Evolutionary conservation across 2,113 vertebrate species (phyloP).

Genomic region (Lucifuga dentata): DNA sequence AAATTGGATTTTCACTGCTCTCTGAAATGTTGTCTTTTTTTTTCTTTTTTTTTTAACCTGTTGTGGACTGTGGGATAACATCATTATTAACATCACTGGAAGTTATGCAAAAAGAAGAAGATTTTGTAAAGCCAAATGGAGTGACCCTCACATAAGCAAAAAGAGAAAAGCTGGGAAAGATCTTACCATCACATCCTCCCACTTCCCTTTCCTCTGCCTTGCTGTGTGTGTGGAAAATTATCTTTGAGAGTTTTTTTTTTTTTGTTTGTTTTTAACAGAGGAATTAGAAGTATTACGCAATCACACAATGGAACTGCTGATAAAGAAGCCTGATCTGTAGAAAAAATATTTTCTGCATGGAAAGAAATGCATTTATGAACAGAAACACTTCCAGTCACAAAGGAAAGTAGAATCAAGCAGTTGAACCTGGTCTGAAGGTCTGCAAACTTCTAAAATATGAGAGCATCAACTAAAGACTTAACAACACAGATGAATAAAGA

Average conservation of each 20-base stretch:
- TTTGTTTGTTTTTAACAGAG: slow-evolving; percentile 44
- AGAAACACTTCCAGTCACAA: slow-evolving; percentile 10
- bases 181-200: slow-evolving; percentile 51
- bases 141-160: slow-evolving; percentile 54
- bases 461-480: slow-evolving; percentile 9
- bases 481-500: not conserved
- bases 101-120: not conserved
- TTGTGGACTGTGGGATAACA: slow-evolving; percentile 4
- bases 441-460: too few species aligned
- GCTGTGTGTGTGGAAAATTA: not conserved
- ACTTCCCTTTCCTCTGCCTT: slow-evolving; percentile 52
- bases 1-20: slow-evolving; percentile 10
- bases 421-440: too few species aligned
- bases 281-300: slow-evolving; percentile 35
- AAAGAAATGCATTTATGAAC: slow-evolving; percentile 36
- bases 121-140: slow-evolving; percentile 26
- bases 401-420: slow-evolving; percentile 7
- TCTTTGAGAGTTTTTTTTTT: not conserved
- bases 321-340: slow-evolving; percentile 38
- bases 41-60: slow-evolving; percentile 13
- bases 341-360: slow-evolving; percentile 33
- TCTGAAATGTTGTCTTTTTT: slow-evolving; percentile 1
- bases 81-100: slow-evolving; percentile 45
- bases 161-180: slow-evolving; percentile 35
- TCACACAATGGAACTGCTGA: slow-evolving; percentile 44